Evolutionary conservation across 1,140 invertebrate genomes (phyloP).

Genomic region (Euura saliciscinereae): DNA sequence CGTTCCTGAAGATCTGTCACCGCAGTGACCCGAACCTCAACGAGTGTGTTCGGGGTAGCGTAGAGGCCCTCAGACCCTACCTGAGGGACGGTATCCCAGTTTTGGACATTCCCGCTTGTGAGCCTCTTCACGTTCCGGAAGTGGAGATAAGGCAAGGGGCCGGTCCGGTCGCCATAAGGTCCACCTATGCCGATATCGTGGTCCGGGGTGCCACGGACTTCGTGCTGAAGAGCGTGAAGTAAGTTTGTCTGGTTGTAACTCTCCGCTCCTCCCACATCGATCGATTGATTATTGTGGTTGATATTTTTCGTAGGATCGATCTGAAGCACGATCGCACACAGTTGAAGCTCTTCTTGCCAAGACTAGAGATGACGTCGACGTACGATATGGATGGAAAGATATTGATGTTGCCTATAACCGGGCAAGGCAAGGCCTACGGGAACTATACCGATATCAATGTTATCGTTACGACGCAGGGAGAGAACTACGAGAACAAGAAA

Average conservation of each 20-base stretch:
- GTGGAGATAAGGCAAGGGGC: conserved; percentile 65
- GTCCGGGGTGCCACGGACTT: conserved; percentile 66
- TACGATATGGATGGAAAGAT: conserved; percentile 67
- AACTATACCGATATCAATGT: conserved; percentile 71
- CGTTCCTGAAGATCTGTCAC: conserved; percentile 65
- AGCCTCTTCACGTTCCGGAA: conserved; percentile 66
- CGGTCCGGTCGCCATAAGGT: conserved; percentile 66
- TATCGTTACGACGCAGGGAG: conserved; percentile 62
- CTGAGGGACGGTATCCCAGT: conserved; percentile 64
- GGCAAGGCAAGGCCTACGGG: conserved; percentile 61
- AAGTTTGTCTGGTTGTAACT: conserved; percentile 39
- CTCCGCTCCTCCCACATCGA: background rate
- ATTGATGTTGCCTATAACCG: conserved; percentile 67
- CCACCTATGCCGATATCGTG: conserved; percentile 65
- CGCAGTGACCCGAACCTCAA: conserved; percentile 60
- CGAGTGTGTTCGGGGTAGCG: conserved; percentile 52
- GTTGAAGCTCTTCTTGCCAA: conserved; percentile 63
- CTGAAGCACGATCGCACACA: conserved; percentile 58
- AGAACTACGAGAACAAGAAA: conserved; percentile 58
- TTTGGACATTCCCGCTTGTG: conserved; percentile 66
- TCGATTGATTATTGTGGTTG: background rate
- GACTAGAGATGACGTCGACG: conserved; percentile 59
- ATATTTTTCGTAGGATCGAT: conserved; percentile 53
- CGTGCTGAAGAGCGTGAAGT: conserved; percentile 65
- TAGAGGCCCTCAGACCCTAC: conserved; percentile 58